These are phyloP conservation scores for Gisinianus flammeolus DNA, from an alignment of 2,888 invertebrate genomes.

Conservation along the genomic window DNA sequence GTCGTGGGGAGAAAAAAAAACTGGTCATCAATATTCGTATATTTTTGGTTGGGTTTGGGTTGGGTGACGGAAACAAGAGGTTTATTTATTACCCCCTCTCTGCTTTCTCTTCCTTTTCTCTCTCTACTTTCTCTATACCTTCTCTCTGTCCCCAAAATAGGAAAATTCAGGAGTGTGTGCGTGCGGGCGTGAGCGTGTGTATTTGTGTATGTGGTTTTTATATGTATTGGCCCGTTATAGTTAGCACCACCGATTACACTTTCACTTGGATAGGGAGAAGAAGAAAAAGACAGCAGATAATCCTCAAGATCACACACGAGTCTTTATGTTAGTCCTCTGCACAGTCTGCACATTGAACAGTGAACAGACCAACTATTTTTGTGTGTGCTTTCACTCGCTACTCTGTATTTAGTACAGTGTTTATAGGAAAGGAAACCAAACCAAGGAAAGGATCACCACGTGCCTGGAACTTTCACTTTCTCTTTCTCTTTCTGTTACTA, in stretches of 20 bases:
- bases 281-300: too few relatives aligned
- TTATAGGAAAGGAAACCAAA: too few relatives aligned
- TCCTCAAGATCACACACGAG: too few relatives aligned
- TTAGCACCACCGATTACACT: neutral
- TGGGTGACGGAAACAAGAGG: constrained; percentile 15
- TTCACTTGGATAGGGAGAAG: too few relatives aligned
- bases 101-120: too few relatives aligned
- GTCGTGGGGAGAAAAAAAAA: neutral
- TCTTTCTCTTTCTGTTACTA: neutral
- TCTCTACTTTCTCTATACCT: neutral
- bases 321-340: too few relatives aligned
- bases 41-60: neutral
- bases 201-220: neutral
- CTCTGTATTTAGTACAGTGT: too few relatives aligned
- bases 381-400: neutral
- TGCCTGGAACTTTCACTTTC: neutral
- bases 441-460: neutral
- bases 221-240: neutral
- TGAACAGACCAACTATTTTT: neutral
- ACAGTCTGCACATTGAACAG: too few relatives aligned
- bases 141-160: neutral
- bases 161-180: neutral
- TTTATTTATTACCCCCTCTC: neutral
- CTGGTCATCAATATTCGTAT: constrained; percentile 11
- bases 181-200: neutral